These are phyloP conservation scores for Sesia bembeciformis DNA, from an alignment of 2,888 invertebrate genomes.

Conservation along the genomic window DNA sequence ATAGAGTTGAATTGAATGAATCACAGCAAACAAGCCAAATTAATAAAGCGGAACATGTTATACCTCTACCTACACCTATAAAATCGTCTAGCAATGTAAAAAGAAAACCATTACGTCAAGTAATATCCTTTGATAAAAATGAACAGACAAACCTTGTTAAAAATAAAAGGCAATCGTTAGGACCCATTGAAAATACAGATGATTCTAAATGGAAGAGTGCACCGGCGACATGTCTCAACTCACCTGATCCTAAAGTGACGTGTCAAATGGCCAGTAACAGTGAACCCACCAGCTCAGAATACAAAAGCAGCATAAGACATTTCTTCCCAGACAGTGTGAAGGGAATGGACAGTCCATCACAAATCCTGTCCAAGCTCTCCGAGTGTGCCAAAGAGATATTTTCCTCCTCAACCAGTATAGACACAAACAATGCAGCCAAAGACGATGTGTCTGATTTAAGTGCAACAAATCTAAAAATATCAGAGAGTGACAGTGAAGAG, in stretches of 20 bases:
- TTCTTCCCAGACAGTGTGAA: constrained; percentile 66
- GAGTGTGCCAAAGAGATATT: constrained; percentile 71
- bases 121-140: constrained; percentile 66
- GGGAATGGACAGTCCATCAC: constrained; percentile 59
- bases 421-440: constrained; percentile 44
- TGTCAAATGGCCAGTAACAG: constrained; percentile 45
- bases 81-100: constrained; percentile 52
- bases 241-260: constrained; percentile 60
- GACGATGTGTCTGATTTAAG: constrained; percentile 58
- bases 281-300: constrained; percentile 63
- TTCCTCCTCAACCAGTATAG: constrained; percentile 59
- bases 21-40: constrained; percentile 62
- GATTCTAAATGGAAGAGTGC: constrained; percentile 69
- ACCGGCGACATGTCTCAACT: constrained; percentile 77
- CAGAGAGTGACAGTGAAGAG: constrained; percentile 66
- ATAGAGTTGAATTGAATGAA: constrained; percentile 86
- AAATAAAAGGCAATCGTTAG: constrained; percentile 23
- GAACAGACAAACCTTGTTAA: constrained; percentile 30
- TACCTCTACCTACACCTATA: constrained; percentile 79
- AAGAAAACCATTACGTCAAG: constrained; percentile 59
- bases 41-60: constrained; percentile 78
- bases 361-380: constrained; percentile 59
- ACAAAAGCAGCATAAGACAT: constrained; percentile 48
- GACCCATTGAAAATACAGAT: constrained; percentile 20
- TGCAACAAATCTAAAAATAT: constrained; percentile 60